Conservation (phyloP, 1,140 invertebrate species). For the Acromyrmex heyeri region DNA sequence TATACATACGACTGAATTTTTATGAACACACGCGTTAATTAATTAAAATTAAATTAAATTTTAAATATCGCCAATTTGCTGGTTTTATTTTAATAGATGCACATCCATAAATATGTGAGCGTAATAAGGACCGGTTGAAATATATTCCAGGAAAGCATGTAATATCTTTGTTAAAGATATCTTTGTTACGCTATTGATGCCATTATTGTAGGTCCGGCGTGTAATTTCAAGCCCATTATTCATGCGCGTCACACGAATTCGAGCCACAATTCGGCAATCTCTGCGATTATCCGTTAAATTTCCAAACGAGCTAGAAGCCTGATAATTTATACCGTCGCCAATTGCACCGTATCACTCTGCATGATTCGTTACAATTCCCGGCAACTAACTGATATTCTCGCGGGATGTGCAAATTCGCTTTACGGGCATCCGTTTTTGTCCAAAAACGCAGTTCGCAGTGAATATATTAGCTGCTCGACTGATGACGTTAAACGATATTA, state of each 20-base stretch:
- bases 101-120: background rate
- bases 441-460: background rate
- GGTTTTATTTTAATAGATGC: background rate
- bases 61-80: background rate
- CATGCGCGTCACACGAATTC: conserved; percentile 38
- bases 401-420: conserved; percentile 38
- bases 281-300: conserved; percentile 66
- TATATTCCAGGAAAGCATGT: background rate
- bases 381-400: conserved; percentile 7
- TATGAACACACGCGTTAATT: background rate
- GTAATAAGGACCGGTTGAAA: background rate
- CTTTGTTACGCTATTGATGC: conserved; percentile 19
- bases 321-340: conserved; percentile 66
- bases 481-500: background rate
- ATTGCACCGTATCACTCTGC: conserved; percentile 51
- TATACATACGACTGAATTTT: background rate
- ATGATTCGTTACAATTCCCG: conserved; percentile 22
- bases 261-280: conserved; percentile 25
- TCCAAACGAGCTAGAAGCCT: conserved; percentile 52
- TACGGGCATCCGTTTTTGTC: conserved; percentile 1
- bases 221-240: conserved; percentile 52
- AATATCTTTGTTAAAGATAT: conserved; percentile 13
- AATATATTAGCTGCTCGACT: background rate
- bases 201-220: background rate
- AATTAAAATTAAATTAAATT: conserved; percentile 9